phyloP scores from a whole-genome alignment of 2,797 vertebrate genomes.

The Phoebastria nigripes region DNA sequence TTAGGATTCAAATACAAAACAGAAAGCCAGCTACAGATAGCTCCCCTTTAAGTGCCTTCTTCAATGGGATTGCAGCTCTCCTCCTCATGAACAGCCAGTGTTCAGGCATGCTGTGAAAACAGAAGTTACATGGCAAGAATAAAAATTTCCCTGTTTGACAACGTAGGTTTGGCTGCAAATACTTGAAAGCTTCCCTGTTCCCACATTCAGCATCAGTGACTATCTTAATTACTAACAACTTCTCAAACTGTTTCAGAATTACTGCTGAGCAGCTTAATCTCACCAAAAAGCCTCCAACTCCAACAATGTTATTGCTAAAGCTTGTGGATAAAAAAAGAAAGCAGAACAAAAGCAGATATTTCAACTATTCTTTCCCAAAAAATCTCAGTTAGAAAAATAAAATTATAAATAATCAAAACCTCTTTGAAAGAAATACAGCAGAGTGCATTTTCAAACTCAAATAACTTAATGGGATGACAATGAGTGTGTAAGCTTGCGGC shows the following conservation, averaged over 20 bases:
- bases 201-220: not conserved
- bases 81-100: not conserved
- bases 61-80: not conserved
- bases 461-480: not conserved
- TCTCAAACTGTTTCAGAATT: not conserved
- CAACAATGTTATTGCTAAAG: not conserved
- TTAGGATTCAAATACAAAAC: not conserved
- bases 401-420: not conserved
- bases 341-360: not conserved
- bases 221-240: not conserved
- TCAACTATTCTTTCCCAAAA: not conserved
- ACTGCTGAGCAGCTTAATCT: not conserved
- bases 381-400: not conserved
- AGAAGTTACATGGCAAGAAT: not conserved
- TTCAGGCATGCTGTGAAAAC: not conserved
- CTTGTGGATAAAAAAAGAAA: not conserved
- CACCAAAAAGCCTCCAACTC: not conserved
- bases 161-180: not conserved
- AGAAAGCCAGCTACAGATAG: not conserved
- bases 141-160: not conserved
- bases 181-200: not conserved
- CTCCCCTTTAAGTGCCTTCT: not conserved
- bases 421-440: not conserved
- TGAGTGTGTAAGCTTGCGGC: not conserved
- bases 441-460: not conserved